Percentiles rank a stretch among this genome's conserved stretches.
phyloP scores from a whole-genome alignment of 1,140 invertebrate species.

The Pachypeltis micranthus region DNA sequence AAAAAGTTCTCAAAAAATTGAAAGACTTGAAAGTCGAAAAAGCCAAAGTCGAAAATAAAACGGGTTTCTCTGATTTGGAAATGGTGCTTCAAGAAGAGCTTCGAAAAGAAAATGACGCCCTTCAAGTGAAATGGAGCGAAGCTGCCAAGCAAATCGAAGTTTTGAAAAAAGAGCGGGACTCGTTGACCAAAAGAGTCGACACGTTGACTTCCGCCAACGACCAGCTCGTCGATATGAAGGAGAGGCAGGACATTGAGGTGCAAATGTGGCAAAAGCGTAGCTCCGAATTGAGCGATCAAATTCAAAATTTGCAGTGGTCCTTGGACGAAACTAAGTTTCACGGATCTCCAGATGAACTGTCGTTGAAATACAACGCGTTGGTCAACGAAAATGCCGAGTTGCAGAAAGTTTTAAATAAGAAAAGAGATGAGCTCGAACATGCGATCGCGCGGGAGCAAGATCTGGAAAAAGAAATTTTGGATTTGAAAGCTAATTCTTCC shows the following conservation, averaged over 20 bases:
- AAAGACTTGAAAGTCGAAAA: conserved; percentile 56
- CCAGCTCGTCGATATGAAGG: conserved; percentile 60
- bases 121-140: conserved; percentile 52
- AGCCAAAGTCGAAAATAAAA: conserved; percentile 38
- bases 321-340: conserved; percentile 43
- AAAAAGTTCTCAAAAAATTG: conserved; percentile 58
- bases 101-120: conserved; percentile 46
- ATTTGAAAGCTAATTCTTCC: conserved; percentile 12
- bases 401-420: conserved; percentile 16
- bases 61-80: conserved; percentile 50
- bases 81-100: conserved; percentile 63
- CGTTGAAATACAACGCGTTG: conserved; percentile 20
- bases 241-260: conserved; percentile 57
- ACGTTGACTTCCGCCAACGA: conserved; percentile 64
- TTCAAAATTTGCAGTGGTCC: conserved; percentile 33
- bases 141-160: conserved; percentile 42
- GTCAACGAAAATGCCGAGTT: conserved; percentile 25
- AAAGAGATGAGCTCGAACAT: not conserved
- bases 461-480: conserved; percentile 1
- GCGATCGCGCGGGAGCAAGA: not conserved
- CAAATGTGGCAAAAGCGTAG: conserved; percentile 55
- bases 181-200: conserved; percentile 55
- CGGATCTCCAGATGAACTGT: conserved; percentile 25
- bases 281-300: conserved; percentile 40
- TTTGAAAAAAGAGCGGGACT: conserved; percentile 50